Base-by-base conservation (phyloP, 1,140 invertebrate genomes). In the Nasonia longicornis region DNA sequence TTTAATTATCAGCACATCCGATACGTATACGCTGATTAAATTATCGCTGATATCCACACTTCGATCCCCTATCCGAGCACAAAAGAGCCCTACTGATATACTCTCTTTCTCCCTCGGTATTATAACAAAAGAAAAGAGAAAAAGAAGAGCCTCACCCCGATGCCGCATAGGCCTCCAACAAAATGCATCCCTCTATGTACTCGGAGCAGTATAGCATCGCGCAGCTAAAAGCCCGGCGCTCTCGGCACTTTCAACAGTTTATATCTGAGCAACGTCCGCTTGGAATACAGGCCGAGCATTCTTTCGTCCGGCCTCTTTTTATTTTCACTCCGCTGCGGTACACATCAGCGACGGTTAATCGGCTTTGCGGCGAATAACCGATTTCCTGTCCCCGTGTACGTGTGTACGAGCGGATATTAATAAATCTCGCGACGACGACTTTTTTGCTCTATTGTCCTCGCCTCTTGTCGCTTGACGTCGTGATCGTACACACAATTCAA, bases 391-490 rank as follows among this genome's bases (percentile, higher is more conserved):
- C 12, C 20, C 6, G 7, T 45, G 26, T 31, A 58, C 26, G 16
- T 16, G 7, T 31, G 12, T 10, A 79, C 2, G 42, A 35, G 63
- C 72, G 79, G 72, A 75, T 80, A 75, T 80, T 69, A 80, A 80
- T 80, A 80, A 80, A 80, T 80, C 63, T 31, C 4, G 12, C 20
- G 1, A 7, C 16, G 52, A 20, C 6, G 14, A 7, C 31, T 48
- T 35, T 79, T 63, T 72, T 11, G n/a, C 38, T 73, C 29, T 14
- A 20, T 72, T 63, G n/a, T 35, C 0, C 8, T 7, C 20, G 16
- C 10, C 64, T 67, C 26, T 66, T 45, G 63, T 78, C 45, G 4
- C 16, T 48, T 52, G 45, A 45, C n/a, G 31, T 14, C 22, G 26
- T 73, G 48, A 73, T 48, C 4, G 45, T 48, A 26, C 26, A 2